Evolutionary conservation across 2,888 invertebrate species (phyloP).

Genomic region (Podabrus alpinus): DNA sequence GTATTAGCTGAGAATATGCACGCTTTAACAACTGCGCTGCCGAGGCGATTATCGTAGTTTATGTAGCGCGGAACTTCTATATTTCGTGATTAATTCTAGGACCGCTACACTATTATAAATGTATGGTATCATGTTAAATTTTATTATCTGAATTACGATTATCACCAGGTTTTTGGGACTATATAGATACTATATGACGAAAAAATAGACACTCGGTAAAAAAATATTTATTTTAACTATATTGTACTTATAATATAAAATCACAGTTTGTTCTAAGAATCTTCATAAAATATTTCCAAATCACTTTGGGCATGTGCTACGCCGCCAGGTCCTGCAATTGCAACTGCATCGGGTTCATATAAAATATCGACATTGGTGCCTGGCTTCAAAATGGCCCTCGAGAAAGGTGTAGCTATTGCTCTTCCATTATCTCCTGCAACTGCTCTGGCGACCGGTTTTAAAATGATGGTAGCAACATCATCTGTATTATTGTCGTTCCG

Average conservation of each 20-base stretch:
- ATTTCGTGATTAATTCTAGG: no score
- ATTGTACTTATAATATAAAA: not conserved
- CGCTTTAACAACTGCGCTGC: no score
- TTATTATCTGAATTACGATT: no score
- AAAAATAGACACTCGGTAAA: not conserved
- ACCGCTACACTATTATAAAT: no score
- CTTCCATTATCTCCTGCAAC: conserved; percentile 67
- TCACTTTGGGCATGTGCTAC: conserved; percentile 77
- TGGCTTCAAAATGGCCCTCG: conserved; percentile 65
- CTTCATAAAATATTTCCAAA: conserved; percentile 58
- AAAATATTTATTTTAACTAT: not conserved
- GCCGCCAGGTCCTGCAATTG: conserved; percentile 76
- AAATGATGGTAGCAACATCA: conserved; percentile 55
- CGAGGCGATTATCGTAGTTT: no score
- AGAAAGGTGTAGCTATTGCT: conserved; percentile 72
- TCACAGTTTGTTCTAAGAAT: not conserved
- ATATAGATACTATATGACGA: no score
- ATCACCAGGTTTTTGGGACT: not conserved
- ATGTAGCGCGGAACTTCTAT: no score
- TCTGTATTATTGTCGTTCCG: conserved; percentile 35
- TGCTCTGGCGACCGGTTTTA: conserved; percentile 71
- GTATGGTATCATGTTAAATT: no score
- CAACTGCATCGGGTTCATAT: conserved; percentile 71
- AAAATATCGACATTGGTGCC: conserved; percentile 66
- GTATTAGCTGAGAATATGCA: no score